Evolutionary conservation across 2,888 invertebrate species (phyloP).

Genomic region (Dorcus parallelipipedus): DNA sequence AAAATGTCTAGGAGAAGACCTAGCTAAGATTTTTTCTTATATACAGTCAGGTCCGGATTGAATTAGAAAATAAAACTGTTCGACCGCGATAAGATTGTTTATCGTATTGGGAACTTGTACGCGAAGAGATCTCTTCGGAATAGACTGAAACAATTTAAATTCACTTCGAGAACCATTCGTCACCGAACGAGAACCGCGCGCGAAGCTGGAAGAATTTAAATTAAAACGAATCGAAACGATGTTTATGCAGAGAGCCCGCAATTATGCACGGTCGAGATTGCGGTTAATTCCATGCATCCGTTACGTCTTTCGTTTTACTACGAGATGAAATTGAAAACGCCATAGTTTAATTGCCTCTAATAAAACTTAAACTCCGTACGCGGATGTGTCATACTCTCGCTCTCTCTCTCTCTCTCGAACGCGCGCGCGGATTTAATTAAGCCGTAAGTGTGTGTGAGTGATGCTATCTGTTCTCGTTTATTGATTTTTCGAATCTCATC

Average conservation of each 20-base stretch:
- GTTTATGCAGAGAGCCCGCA: constrained; percentile 22
- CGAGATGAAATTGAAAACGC: constrained; percentile 42
- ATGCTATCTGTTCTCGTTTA: constrained; percentile 40
- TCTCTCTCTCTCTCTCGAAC: neutral
- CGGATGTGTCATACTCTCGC: constrained; percentile 10
- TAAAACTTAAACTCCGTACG: constrained; percentile 41
- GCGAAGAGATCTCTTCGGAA: no score
- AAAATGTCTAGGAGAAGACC: no score
- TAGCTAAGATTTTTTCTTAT: no score
- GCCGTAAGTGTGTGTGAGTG: constrained; percentile 41
- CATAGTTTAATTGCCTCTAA: constrained; percentile 45
- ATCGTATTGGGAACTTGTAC: no score
- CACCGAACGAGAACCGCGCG: neutral
- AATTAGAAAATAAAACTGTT: no score
- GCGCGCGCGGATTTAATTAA: constrained; percentile 41
- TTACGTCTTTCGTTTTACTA: constrained; percentile 38
- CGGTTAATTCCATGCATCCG: constrained; percentile 23
- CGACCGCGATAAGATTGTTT: no score
- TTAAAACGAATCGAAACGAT: constrained; percentile 16
- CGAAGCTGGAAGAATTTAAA: constrained; percentile 6
- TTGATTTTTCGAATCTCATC: constrained; percentile 36
- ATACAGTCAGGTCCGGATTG: no score
- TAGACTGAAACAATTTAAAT: neutral
- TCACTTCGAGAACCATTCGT: neutral
- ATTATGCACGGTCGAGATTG: constrained; percentile 20